These are phyloP conservation scores for Sycobia sp. DNA, from an alignment of 1,140 invertebrate species.

Conservation along the genomic window DNA sequence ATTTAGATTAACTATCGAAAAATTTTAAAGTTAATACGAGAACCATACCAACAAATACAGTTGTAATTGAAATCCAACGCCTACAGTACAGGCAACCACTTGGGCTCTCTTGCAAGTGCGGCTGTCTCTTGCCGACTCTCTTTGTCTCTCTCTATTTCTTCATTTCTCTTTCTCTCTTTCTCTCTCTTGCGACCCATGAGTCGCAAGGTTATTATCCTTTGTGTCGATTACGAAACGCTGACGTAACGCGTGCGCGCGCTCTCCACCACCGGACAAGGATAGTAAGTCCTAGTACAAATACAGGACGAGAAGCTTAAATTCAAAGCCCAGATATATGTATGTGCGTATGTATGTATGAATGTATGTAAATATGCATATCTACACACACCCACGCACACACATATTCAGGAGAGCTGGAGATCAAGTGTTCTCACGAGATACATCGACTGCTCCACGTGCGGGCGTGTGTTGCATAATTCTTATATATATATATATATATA, in stretches of 20 bases:
- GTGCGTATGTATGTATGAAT: too few species aligned
- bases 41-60: too few species aligned
- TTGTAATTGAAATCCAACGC: too few species aligned
- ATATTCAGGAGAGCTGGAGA: conserved; percentile 19
- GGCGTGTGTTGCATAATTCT: conserved; percentile 15
- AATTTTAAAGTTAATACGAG: too few species aligned
- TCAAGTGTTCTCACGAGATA: conserved; percentile 34
- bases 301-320: background rate
- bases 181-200: background rate
- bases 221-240: conserved; percentile 29
- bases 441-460: too few species aligned
- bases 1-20: too few species aligned
- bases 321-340: background rate
- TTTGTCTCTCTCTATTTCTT: background rate
- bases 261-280: conserved; percentile 27
- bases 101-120: conserved; percentile 11
- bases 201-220: conserved; percentile 36
- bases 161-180: background rate
- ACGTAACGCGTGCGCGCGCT: conserved; percentile 23
- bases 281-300: too few species aligned
- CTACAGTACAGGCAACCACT: too few species aligned
- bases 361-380: too few species aligned
- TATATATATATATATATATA: too few species aligned
- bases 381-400: too few species aligned
- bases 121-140: background rate